These are phyloP conservation scores for Tympanoctomys barrerae DNA, from an alignment of 2,797 vertebrate genomes.

Conservation along the genomic window DNA sequence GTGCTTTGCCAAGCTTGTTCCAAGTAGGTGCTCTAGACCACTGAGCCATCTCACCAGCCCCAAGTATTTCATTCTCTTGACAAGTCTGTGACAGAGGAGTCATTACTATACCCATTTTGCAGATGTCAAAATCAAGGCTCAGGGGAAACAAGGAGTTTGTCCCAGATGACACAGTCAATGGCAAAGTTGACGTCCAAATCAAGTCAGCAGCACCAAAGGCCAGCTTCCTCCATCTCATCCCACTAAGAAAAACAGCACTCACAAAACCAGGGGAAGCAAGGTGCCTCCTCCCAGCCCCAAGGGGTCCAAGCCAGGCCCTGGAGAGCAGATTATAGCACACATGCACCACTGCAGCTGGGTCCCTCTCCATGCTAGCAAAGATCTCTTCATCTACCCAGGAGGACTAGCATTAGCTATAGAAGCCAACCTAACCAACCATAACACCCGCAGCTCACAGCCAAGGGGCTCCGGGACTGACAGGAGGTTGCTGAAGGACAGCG, in stretches of 20 bases:
- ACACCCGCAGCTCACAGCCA: no score
- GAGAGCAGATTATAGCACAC: not conserved
- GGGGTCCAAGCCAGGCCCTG: not conserved
- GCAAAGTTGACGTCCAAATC: not conserved
- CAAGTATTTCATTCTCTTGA: not conserved
- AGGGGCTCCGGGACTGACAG: not conserved
- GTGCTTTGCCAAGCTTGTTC: no score
- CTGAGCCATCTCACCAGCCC: no score
- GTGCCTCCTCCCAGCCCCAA: not conserved
- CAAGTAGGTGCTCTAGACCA: no score
- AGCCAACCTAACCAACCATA: not conserved
- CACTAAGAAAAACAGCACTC: not conserved
- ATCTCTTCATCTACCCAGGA: not conserved
- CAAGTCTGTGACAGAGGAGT: not conserved
- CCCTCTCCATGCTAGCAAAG: not conserved
- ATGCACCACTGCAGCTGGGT: not conserved
- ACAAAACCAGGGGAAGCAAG: not conserved
- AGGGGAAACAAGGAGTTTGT: not conserved
- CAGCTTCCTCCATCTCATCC: not conserved
- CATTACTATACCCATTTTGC: not conserved
- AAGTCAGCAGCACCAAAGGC: no score
- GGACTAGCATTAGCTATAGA: not conserved
- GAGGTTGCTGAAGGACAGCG: not conserved
- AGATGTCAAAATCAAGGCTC: not conserved
- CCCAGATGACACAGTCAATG: not conserved